Conservation (phyloP, 1,140 invertebrate genomes). For the Heliothis subflexa region DNA sequence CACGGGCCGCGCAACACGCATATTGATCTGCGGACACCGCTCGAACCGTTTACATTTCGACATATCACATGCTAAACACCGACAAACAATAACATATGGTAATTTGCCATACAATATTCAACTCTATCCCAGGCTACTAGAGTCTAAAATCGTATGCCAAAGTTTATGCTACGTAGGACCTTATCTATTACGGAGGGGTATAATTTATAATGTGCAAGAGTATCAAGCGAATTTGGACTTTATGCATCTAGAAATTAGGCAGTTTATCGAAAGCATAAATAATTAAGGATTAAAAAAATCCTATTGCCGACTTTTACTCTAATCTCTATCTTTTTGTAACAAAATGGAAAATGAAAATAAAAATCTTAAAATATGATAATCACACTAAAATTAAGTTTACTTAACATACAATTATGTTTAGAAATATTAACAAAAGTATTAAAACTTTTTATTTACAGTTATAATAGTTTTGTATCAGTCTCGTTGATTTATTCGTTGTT, state of each 20-base stretch:
- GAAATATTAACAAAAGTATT: too few species aligned
- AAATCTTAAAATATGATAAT: too few species aligned
- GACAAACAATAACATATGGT: conserved; percentile 83
- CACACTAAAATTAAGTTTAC: too few species aligned
- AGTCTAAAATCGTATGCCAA: conserved; percentile 52
- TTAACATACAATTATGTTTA: too few species aligned
- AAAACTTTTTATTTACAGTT: too few species aligned
- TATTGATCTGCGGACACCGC: conserved; percentile 84
- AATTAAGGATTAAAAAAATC: not conserved
- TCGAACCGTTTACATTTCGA: conserved; percentile 84
- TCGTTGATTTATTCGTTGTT: too few species aligned
- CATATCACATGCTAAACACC: conserved; percentile 84
- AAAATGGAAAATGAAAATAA: too few species aligned
- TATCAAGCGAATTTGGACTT: conserved; percentile 37
- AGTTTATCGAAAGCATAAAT: not conserved
- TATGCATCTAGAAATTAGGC: conserved; percentile 1
- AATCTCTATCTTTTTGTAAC: too few species aligned
- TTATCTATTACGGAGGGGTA: conserved; percentile 50
- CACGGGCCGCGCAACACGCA: conserved; percentile 76
- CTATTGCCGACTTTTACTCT: not conserved
- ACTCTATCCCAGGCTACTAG: conserved; percentile 39
- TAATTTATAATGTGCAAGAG: conserved; percentile 71
- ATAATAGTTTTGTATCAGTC: too few species aligned
- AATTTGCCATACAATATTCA: conserved; percentile 47
- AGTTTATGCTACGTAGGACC: conserved; percentile 49